These are phyloP conservation scores for Oreotrochilus melanogaster DNA, from an alignment of 2,113 vertebrate genomes.

Conservation along the genomic window DNA sequence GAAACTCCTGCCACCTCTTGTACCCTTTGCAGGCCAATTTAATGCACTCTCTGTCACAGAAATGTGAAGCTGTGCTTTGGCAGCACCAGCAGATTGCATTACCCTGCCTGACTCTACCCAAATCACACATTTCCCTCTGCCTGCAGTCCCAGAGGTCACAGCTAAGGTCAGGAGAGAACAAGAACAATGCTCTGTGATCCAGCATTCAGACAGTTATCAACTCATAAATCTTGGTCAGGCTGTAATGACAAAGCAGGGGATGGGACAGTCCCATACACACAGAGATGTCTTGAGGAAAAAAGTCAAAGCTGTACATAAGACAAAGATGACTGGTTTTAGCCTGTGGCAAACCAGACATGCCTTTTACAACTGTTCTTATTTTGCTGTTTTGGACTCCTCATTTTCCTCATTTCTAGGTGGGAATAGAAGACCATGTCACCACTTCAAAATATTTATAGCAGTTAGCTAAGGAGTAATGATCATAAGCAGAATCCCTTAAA, in stretches of 20 bases:
- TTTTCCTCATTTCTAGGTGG: slow-evolving; percentile 23
- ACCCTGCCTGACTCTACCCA: slow-evolving; percentile 54
- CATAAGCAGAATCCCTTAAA: slow-evolving; percentile 63
- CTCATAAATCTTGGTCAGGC: slow-evolving; percentile 76
- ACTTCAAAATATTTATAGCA: slow-evolving; percentile 51
- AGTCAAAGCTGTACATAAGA: neutral
- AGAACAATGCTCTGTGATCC: slow-evolving; percentile 73
- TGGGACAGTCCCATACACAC: slow-evolving; percentile 38
- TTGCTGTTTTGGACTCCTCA: slow-evolving; percentile 12
- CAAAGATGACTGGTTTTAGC: neutral
- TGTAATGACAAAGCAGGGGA: slow-evolving; percentile 60
- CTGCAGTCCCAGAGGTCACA: slow-evolving; percentile 68
- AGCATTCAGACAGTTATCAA: slow-evolving; percentile 72
- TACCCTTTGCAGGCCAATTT: slow-evolving; percentile 5
- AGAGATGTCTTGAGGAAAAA: neutral
- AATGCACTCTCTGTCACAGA: slow-evolving; percentile 24
- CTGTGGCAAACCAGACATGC: slow-evolving; percentile 16
- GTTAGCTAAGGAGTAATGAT: slow-evolving; percentile 57
- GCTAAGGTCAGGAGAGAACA: slow-evolving; percentile 71
- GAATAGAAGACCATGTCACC: slow-evolving; percentile 9
- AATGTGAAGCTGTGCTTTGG: slow-evolving; percentile 51
- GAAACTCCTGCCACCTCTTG: neutral
- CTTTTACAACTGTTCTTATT: slow-evolving; percentile 39
- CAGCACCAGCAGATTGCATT: slow-evolving; percentile 34
- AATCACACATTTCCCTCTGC: slow-evolving; percentile 69